Conservation (phyloP, 1,140 invertebrate species). For the Drosophila auraria region DNA sequence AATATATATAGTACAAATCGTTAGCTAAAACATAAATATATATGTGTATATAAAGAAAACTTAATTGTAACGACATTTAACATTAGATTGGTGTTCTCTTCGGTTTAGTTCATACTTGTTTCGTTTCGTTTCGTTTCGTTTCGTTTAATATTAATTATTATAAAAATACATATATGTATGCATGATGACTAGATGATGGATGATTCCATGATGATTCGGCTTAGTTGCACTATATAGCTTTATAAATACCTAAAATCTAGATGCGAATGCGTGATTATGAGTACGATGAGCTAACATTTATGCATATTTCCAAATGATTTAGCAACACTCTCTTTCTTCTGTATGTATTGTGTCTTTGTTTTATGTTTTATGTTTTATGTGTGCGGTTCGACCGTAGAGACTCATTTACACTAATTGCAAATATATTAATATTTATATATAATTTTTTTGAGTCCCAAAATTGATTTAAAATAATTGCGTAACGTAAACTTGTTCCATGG, state of each 20-base stretch:
- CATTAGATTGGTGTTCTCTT: slow-evolving; percentile 76
- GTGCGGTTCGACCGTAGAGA: slow-evolving; percentile 80
- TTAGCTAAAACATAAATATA: slow-evolving; percentile 72
- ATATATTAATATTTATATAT: slow-evolving; percentile 42
- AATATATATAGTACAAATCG: slow-evolving; percentile 47
- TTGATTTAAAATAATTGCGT: slow-evolving; percentile 78
- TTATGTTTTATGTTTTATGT: slow-evolving; percentile 18
- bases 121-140: slow-evolving; percentile 12
- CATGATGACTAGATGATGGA: slow-evolving; percentile 67
- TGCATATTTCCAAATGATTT: slow-evolving; percentile 63
- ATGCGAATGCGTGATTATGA: slow-evolving; percentile 63
- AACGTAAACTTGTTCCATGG: slow-evolving; percentile 54
- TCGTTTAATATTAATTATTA: slow-evolving; percentile 57
- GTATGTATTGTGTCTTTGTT: slow-evolving; percentile 38
- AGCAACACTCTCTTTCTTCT: slow-evolving; percentile 32
- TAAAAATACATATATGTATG: slow-evolving; percentile 77
- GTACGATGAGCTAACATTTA: slow-evolving; percentile 73
- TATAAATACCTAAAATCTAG: slow-evolving; percentile 51
- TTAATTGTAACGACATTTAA: slow-evolving; percentile 83
- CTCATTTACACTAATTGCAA: slow-evolving; percentile 62
- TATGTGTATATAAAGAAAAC: slow-evolving; percentile 66
- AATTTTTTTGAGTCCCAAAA: slow-evolving; percentile 69
- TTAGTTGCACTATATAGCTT: slow-evolving; percentile 64
- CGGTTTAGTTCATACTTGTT: slow-evolving; percentile 29
- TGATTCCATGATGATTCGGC: slow-evolving; percentile 59